These are phyloP conservation scores for Petrosia ficiformis DNA, from an alignment of 37 sponge, comb jelly and placozoan species.

Conservation along the genomic window DNA sequence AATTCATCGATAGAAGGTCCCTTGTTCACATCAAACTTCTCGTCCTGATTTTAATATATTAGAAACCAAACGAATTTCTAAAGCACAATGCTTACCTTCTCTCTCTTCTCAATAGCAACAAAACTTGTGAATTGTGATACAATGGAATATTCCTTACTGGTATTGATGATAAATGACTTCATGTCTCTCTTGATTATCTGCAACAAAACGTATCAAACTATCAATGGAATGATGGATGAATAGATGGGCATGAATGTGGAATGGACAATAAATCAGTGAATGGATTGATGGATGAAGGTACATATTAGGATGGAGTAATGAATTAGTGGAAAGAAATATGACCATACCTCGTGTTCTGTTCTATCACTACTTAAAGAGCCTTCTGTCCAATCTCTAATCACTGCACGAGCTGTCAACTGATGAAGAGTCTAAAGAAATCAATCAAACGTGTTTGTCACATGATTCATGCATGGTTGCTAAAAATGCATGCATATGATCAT, in stretches of 20 bases:
- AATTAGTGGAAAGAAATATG: neutral
- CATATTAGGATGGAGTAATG: neutral
- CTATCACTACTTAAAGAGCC: constrained; percentile 79
- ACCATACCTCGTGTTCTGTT: constrained; percentile 81
- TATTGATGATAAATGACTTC: constrained; percentile 85
- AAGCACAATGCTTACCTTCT: constrained; percentile 46
- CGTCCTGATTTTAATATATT: constrained; percentile 45
- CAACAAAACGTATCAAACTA: constrained; percentile 4
- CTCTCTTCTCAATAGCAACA: constrained; percentile 96
- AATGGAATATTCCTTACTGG: constrained; percentile 90
- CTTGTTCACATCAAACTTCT: constrained; percentile 65
- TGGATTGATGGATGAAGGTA: neutral
- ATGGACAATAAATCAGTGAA: neutral
- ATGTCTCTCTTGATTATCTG: constrained; percentile 79
- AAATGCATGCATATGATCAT: no score
- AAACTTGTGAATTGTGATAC: constrained; percentile 98
- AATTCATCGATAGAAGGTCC: constrained; percentile 86
- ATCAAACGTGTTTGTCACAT: no score
- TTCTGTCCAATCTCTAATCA: constrained; percentile 94
- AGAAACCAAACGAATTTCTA: neutral
- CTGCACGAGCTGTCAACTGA: constrained; percentile 93
- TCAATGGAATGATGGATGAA: neutral
- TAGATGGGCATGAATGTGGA: neutral
- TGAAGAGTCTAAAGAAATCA: constrained; percentile 68
- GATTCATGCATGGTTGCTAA: no score